Evolutionary conservation across 2,113 vertebrate genomes (phyloP), one percentile per base, ranked within the genome.

Genomic region (Pao palembangensis): DNA sequence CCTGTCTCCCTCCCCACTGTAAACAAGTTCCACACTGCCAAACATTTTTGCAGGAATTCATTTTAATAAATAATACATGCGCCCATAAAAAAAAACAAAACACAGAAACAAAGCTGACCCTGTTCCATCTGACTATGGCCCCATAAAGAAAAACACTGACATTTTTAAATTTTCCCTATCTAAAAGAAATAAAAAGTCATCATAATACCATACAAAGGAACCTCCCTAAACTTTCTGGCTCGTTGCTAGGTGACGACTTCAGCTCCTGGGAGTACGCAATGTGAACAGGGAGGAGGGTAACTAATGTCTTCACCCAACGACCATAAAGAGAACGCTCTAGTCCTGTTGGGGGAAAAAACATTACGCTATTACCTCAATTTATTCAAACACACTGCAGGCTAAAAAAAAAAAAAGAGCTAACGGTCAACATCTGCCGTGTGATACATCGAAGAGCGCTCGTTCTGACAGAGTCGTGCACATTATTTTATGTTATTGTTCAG

Each of bases 231-330:
- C 74, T 69, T 78, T 38, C 75, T 34, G n/a, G 56, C 73, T 14
- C 50, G 86, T 91, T 91, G 88, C 91, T 83, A 87, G 76, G 91
- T 78, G 80, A 89, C 69, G 38, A 73, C 71, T 62, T 82, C 67
- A 89, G 91, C 88, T 83, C 86, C 86, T 83, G 77, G 46, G 76
- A 82, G 90, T 88, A 82, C 31, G 87, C 78, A 79, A 87, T 85
- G 80, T 89, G 89, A 86, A 85, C 81, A 61, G 72, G 73, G 64
- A 68, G 67, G 64, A 76, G 79, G 76, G 78, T 28, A 89, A 84
- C 89, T 91, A 87, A 89, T 89, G 89, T 88, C 88, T 88, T 91
- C 88, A 91, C 69, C 82, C 92, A 93, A 87, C 92, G 90, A 92
- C 88, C 90, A 90, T 90, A 86, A 92, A 93, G 91, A 88, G 88